Conservation (phyloP, 1,140 invertebrate species). For the Dendrolimus punctatus region DNA sequence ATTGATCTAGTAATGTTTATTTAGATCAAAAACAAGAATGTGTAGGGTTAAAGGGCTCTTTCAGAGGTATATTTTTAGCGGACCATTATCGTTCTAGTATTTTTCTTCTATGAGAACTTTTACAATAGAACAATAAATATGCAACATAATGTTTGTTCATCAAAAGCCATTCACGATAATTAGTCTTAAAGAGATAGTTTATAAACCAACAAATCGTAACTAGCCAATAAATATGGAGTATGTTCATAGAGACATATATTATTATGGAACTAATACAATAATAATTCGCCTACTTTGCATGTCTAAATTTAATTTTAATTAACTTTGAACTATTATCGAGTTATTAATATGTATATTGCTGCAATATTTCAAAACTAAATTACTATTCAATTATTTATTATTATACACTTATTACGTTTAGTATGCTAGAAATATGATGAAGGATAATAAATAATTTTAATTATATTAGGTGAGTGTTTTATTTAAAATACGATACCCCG, state of each 20-base stretch:
- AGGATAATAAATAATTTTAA: conserved; percentile 75
- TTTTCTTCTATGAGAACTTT: too few relatives aligned
- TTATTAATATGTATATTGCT: conserved; percentile 66
- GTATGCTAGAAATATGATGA: conserved; percentile 74
- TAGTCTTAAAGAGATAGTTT: background rate
- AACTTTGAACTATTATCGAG: conserved; percentile 57
- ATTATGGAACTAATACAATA: conserved; percentile 65
- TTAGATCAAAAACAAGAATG: too few relatives aligned
- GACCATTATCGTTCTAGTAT: too few relatives aligned
- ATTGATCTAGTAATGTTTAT: too few relatives aligned
- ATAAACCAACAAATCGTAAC: conserved; percentile 2
- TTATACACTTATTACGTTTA: conserved; percentile 75
- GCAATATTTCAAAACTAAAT: conserved; percentile 69
- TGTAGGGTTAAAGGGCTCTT: too few relatives aligned
- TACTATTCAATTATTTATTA: conserved; percentile 74
- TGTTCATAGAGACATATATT: conserved; percentile 22
- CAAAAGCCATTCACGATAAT: too few relatives aligned
- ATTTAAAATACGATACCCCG: conserved; percentile 23
- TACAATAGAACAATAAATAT: too few relatives aligned
- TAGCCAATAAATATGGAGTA: conserved; percentile 23
- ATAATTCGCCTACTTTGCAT: conserved; percentile 67
- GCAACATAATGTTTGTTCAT: too few relatives aligned
- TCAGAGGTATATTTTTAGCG: too few relatives aligned
- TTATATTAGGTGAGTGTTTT: conserved; percentile 69
- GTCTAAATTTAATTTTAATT: conserved; percentile 59